Evolutionary conservation across 2,113 vertebrate species (phyloP).

Genomic region (Meriones unguiculatus): DNA sequence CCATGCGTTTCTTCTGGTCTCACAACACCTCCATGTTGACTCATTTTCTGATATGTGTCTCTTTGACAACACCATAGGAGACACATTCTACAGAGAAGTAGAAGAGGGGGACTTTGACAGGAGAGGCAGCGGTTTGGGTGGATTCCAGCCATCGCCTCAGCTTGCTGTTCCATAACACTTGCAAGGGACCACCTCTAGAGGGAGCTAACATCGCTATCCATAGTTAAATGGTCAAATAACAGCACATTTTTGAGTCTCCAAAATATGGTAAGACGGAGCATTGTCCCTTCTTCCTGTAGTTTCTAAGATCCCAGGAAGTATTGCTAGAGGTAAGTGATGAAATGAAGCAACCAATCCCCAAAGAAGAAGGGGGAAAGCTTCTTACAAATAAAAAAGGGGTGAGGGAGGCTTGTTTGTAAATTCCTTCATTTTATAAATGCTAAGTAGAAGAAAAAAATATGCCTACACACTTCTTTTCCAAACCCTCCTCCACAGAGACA

Average conservation of each 20-base stretch:
- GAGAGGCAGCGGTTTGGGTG: background rate
- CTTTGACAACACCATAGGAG: background rate
- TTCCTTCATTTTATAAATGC: background rate
- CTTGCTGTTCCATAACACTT: background rate
- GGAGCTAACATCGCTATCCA: constrained; percentile 54
- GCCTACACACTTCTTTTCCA: background rate
- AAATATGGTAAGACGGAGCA: background rate
- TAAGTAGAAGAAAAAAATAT: background rate
- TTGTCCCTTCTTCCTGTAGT: background rate
- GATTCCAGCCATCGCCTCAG: background rate
- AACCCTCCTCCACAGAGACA: background rate
- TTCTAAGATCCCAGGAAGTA: background rate
- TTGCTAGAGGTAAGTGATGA: background rate
- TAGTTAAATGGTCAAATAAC: background rate
- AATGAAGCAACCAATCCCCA: background rate
- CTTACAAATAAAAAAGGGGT: background rate
- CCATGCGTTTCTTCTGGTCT: background rate
- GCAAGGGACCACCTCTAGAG: constrained; percentile 70
- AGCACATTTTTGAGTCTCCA: background rate
- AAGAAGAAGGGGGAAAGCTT: background rate
- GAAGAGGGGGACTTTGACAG: background rate
- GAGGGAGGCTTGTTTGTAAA: background rate
- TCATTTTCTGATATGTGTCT: background rate
- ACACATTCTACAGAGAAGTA: background rate
- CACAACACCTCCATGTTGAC: background rate